Evolutionary conservation across 2,113 vertebrate genomes (phyloP), one percentile per base, ranked within the genome.

Genomic region (Pogonocichla stellata): DNA sequence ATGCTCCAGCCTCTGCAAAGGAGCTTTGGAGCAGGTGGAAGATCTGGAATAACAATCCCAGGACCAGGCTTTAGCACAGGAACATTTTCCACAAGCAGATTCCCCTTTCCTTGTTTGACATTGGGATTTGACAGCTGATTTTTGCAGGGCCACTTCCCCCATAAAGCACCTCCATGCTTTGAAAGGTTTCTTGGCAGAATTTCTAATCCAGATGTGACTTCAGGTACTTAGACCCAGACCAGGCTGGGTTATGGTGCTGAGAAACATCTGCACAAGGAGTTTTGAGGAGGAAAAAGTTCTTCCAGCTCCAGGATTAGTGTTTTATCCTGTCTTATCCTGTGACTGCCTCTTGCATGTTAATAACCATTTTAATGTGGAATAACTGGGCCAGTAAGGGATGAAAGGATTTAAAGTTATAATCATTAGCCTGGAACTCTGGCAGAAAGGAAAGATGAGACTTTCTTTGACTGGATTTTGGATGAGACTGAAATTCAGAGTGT

Each of bases 101-200:
- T 36, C 33, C 19, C 16, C 0, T 70, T 92, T 40, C 60, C 7
- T 29, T 18, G 9, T 28, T 43, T 22, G 36, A 9, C 8, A 14
- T 6, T 6, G 28, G 43, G 67, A 19, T 33, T 8, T 33, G 20
- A 33, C 18, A 31, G 14, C n/a, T 61, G 80, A 56, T 19, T 17
- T 50, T 82, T n/a, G n/a, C 5, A 33, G 36, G 19, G 33, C 0
- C 14, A 1, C 10, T 73, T 60, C 34, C 43, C 19, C 62, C 48
- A 6, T 0, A 2, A 65, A 40, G 12, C 29, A 43, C 12, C 10
- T 77, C 65, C 9, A 0, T 3, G 15, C 13, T 73, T 10, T 15
- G 45, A 29, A 23, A 24, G 18, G 34, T 33, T 70, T 61, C 36
- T 17, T 36, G 54, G 48, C 50, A 31, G n/a, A 65, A 26, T 58